Evolutionary conservation across 2,888 invertebrate genomes (phyloP).

Genomic region (Cryptosula pallasiana): DNA sequence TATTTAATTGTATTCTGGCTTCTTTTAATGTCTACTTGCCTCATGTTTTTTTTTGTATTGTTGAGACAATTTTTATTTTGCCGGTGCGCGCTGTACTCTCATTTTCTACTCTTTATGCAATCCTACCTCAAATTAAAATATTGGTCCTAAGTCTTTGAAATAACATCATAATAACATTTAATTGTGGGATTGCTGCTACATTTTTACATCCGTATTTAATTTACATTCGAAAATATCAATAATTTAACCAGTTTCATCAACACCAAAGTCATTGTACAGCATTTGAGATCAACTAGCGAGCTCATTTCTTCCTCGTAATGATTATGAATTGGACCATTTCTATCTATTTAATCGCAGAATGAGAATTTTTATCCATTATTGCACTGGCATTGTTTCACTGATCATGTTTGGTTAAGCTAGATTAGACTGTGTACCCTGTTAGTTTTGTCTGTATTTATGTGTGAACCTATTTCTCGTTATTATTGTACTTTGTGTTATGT

Average conservation of each 20-base stretch:
- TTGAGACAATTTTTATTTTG: background rate
- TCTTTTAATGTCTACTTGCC: background rate
- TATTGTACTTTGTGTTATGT: background rate
- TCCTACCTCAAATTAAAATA: slow-evolving; percentile 2
- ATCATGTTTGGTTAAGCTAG: no score
- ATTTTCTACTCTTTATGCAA: background rate
- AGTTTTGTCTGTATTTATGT: background rate
- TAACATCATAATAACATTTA: background rate
- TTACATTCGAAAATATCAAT: background rate
- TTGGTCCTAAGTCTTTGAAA: background rate
- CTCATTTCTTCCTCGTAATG: no score
- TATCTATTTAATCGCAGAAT: background rate
- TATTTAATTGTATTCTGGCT: background rate
- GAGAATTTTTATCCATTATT: no score
- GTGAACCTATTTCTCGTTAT: background rate
- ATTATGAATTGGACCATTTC: no score
- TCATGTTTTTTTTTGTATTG: background rate
- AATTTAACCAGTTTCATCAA: background rate
- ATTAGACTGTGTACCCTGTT: no score
- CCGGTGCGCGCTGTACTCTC: slow-evolving; percentile 1
- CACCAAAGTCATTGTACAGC: background rate
- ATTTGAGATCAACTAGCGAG: no score
- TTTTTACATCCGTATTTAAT: background rate
- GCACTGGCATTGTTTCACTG: no score
- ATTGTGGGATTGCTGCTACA: background rate